phyloP scores from a whole-genome alignment of 2,797 vertebrate species.

The Coendou prehensilis region DNA sequence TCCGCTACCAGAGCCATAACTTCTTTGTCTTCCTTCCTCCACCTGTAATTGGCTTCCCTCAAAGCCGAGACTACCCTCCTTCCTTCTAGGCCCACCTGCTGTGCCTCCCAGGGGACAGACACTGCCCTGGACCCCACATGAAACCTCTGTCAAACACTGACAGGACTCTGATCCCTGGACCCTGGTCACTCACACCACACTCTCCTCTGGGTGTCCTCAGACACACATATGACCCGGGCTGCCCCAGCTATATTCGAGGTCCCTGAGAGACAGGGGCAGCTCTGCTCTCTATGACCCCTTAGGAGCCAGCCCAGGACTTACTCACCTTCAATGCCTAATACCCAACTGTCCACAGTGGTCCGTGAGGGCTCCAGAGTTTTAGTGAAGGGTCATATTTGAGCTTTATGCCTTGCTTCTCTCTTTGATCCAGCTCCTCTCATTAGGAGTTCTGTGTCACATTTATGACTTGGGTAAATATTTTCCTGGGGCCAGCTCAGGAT shows the following conservation, averaged over 20 bases:
- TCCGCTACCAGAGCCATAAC: not conserved
- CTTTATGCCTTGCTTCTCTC: not conserved
- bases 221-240: not conserved
- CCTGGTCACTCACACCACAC: not conserved
- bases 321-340: not conserved
- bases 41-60: not conserved
- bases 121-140: not conserved
- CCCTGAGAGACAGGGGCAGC: fast-evolving
- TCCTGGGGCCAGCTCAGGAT: not conserved
- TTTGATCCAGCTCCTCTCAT: not conserved
- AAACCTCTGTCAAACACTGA: not conserved
- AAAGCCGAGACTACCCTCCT: not conserved
- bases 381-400: too few relatives aligned
- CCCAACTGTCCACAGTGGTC: too few relatives aligned
- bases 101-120: too few relatives aligned
- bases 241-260: not conserved
- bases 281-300: not conserved
- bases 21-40: not conserved
- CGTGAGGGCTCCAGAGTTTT: not conserved
- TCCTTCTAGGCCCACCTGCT: too few relatives aligned
- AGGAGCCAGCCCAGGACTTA: not conserved
- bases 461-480: not conserved
- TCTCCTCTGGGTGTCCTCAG: not conserved
- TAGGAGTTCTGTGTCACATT: not conserved
- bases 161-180: not conserved